Evolutionary conservation across 2,113 vertebrate species (phyloP), one percentile per base, ranked within the genome.

Genomic region (Lichenostomus cassidix): DNA sequence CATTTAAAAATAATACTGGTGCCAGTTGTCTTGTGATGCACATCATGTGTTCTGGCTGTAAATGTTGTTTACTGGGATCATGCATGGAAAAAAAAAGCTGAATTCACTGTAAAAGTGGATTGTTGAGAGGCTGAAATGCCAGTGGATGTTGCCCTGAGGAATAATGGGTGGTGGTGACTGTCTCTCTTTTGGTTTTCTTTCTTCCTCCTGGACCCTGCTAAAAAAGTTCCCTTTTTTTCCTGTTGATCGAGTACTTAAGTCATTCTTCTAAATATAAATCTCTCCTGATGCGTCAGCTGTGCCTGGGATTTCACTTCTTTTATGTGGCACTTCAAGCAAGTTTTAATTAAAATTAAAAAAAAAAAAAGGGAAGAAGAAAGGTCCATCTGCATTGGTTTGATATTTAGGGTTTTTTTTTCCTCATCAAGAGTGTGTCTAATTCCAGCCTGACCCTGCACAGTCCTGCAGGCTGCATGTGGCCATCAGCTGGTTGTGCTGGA

Each of bases 181-280:
- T 64, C 23, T 85, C 15, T 25, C 20, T 80, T n/a, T n/a, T 88
- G 67, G 50, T 70, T 90, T 89, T 75, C 42, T 78, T 74, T 62
- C 42, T 53, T 65, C 42, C 39, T 53, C 62, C 37, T 80, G 64
- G 67, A 33, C 46, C 29, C 23, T 50, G 42, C 79, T 79, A 56
- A 58, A 74, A n/a, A 91, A 89, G 42, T 84, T 93, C 67, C 42
- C 14, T 0, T 87, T 83, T 64, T 71, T 90, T 86, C 60, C 55
- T 74, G 35, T 67, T 81, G 60, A 27, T 74, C 0, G 1, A 83
- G 68, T 77, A 10, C 60, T 83, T 10, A 28, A 77, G 71, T 90
- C 12, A 1, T 83, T 83, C 15, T 64, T 83, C 89, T 95, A 92
- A 95, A 92, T 87, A 93, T 92, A 96, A 93, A 89, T 62, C 64